Base-by-base conservation (phyloP, 2,888 invertebrate genomes). In the Andricus quercusramuli region DNA sequence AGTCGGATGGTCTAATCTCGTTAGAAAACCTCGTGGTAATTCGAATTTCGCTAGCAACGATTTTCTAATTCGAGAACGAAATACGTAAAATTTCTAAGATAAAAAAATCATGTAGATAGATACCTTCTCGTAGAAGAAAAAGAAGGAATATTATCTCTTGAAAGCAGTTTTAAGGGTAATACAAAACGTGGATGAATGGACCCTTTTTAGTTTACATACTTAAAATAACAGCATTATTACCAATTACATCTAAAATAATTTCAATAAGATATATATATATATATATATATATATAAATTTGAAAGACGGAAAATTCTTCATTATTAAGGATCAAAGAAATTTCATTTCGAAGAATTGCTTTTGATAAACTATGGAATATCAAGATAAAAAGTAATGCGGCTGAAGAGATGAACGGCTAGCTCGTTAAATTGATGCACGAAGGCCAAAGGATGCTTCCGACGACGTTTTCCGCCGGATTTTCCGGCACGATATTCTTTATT, bases 401-500 rank as follows among this genome's bases (percentile, higher is more conserved):
- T 56, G 59, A 74, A 56, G n/a, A 37, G 56, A 74, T 74, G 51
- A 74, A 56, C 32, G 70, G 32, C 67, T 44, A 47, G 37, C 22
- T 68, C 25, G 44, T 74, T 56, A 74, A 74, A 74, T 56, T 74
- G 29, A 74, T 74, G 51, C 74, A 56, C 56, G 56, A 59, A 56
- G 56, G 74, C n/a, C 32, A 70, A 56, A 70, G 51, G 32, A 56
- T 47, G 51, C 22, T 74, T 74, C 37, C n/a, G 51, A 51, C 17
- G n/a, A 74, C 56, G 29, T 51, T 56, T 74, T 56, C 29, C 74
- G n/a, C n/a, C n/a, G 56, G 56, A 74, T 74, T 74, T 74, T 37
- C 32, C 56, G n/a, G n/a, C 56, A 37, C 47, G 70, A 70, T 74
- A 56, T 74, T 74, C 15, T 74, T 74, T 74, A 74, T 74, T 59